These are phyloP conservation scores for Dryoscopus gambensis DNA, from an alignment of 2,113 vertebrate genomes.

Conservation along the genomic window DNA sequence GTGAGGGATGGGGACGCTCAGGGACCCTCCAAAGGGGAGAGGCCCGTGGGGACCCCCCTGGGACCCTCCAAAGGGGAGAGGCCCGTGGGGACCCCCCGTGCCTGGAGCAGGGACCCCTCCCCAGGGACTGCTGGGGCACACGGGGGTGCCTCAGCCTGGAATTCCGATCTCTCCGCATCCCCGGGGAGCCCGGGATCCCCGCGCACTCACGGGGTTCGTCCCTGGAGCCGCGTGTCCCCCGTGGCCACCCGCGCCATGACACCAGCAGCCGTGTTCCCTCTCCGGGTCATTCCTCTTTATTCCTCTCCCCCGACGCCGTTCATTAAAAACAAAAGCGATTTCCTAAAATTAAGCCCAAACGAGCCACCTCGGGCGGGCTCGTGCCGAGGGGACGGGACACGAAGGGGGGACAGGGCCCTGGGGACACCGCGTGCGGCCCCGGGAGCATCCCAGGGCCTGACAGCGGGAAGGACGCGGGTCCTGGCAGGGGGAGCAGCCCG, in stretches of 20 bases:
- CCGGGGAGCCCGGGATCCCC: accelerated
- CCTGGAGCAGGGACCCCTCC: background rate
- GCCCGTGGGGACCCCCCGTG: accelerated
- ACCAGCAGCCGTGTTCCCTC: background rate
- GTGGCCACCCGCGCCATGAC: accelerated
- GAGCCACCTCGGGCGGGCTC: accelerated
- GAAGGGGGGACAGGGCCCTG: accelerated
- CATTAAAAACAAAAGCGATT: background rate
- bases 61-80: background rate
- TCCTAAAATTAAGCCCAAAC: background rate
- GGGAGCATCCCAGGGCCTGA: accelerated
- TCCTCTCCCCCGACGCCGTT: accelerated
- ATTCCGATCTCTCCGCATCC: accelerated
- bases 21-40: background rate
- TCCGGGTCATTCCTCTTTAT: background rate
- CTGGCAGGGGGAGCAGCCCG: background rate
- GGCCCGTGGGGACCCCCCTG: background rate
- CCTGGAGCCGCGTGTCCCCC: background rate
- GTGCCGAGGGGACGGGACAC: background rate
- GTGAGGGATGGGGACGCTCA: accelerated
- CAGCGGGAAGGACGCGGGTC: background rate
- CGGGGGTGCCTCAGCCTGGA: accelerated
- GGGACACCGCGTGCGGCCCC: background rate
- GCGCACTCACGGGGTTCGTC: accelerated
- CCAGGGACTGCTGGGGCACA: background rate